Percentiles rank a stretch among this genome's conserved stretches.
phyloP scores from a whole-genome alignment of 1,140 invertebrate species.

The Pseudomyrmex flavicornis region DNA sequence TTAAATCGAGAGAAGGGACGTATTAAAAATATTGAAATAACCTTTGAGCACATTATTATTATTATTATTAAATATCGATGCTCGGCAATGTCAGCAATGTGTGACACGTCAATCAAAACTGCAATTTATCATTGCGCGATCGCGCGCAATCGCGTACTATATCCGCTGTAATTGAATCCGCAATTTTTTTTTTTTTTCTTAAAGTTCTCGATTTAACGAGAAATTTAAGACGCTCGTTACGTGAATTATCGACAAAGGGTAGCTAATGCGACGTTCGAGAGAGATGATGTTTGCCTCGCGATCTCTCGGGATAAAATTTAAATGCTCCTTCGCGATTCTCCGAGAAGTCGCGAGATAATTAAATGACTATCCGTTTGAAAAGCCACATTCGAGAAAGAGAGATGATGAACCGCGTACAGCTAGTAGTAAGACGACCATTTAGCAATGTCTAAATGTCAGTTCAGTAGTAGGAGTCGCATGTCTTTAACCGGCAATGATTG shows the following conservation, averaged over 20 bases:
- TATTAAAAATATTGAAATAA: no score
- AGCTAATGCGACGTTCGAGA: neutral
- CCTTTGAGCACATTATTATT: no score
- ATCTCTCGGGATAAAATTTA: constrained; percentile 11
- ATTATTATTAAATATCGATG: no score
- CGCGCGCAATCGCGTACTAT: neutral
- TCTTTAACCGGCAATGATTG: neutral
- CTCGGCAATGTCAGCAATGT: neutral
- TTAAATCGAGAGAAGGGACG: no score
- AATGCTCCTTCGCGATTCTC: neutral
- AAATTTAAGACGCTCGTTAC: constrained; percentile 7
- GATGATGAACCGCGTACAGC: constrained; percentile 1
- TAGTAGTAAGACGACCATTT: constrained; percentile 33
- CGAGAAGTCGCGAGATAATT: constrained; percentile 15
- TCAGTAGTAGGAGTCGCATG: constrained; percentile 9
- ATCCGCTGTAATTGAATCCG: neutral
- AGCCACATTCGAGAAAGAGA: neutral
- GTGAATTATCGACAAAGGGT: constrained; percentile 19
- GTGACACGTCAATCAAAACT: constrained; percentile 14
- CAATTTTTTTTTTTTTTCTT: no score
- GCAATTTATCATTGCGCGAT: constrained; percentile 15
- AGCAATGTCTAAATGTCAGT: constrained; percentile 60
- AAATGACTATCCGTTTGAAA: neutral
- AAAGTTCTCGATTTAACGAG: neutral
- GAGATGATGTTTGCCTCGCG: constrained; percentile 4